Evolutionary conservation across 2,797 vertebrate genomes (phyloP), one percentile per base, ranked within the genome.

Genomic region (Mus spretus): DNA sequence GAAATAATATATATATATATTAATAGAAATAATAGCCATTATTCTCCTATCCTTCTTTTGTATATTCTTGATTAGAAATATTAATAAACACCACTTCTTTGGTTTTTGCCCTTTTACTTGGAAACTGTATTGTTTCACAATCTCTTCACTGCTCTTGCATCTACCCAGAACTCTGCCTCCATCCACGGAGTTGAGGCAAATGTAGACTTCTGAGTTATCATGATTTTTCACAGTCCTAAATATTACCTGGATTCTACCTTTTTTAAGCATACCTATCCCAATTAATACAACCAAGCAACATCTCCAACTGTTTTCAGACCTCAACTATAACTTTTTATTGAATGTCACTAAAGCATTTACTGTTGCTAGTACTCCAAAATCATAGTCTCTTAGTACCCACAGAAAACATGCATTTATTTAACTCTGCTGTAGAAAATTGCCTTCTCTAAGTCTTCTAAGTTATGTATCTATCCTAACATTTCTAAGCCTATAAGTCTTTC

Each of bases 21-120:
- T 40, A 28, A 24, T 26, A 40, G 0, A 14, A 40, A 1, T 28
- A 8, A 44, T 8, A 15, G 24, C 1, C 13, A 8, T 15, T 7
- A 61, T 15, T 15, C 22, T 82, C n/a, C n/a, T 40, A 6, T 6
- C 8, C 4, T 63, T 63, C 24, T 63, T 44, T 84, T 63, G 17
- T 31, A 17, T 47, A 19, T 34, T 17, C 37, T 4, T 65, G 24
- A 65, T 3, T 65, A 47, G 8, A 65, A 31, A 65, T 65, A 63
- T 31, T 34, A 65, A 34, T 19, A 4, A 28, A 5, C 5, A 44
- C 24, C 2, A 28, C 13, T 44, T 59, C 7, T 79, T 7, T 44
- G 14, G 37, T 24, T 44, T 40, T 28, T 44, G 1, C 40, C 24
- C 26, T 83, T 4, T 61, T 13, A 28, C n/a, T 28, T 0, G 0